Percentiles rank a stretch among this genome's conserved stretches.
Evolutionary conservation across 2,797 vertebrate genomes (phyloP).

Genomic region (Girardinus metallicus): DNA sequence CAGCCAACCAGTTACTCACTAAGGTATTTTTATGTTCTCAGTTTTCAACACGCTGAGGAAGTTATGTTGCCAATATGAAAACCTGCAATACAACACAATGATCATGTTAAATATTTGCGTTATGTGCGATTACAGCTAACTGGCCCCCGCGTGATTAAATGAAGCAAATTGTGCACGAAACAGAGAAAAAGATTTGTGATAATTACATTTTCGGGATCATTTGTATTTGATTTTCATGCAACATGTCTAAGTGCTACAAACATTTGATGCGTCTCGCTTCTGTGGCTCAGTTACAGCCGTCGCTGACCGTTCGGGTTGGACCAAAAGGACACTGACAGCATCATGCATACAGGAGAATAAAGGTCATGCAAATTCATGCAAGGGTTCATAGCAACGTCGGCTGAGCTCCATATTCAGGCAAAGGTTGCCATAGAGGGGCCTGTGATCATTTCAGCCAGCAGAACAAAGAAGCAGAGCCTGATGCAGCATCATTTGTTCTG

Average conservation of each 20-base stretch:
- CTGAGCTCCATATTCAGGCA: slow-evolving; percentile 27
- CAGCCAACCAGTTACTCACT: slow-evolving; percentile 75
- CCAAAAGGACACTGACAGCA: slow-evolving; percentile 5
- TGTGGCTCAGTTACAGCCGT: background rate
- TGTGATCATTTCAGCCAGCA: slow-evolving; percentile 53
- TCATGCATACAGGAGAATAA: slow-evolving; percentile 28
- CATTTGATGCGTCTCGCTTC: background rate
- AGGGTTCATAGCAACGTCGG: slow-evolving; percentile 35
- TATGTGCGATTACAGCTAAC: background rate
- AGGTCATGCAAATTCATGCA: slow-evolving; percentile 52
- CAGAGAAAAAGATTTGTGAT: background rate
- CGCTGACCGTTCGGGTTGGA: background rate
- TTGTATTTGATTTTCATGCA: slow-evolving; percentile 43
- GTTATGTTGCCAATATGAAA: background rate
- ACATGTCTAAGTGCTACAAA: slow-evolving; percentile 9
- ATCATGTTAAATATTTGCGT: background rate
- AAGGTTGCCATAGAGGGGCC: slow-evolving; percentile 70
- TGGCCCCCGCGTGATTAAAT: background rate
- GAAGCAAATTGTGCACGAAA: background rate
- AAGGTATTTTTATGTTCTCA: background rate
- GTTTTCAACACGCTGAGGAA: background rate
- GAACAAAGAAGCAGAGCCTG: slow-evolving; percentile 49
- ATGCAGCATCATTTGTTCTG: slow-evolving; percentile 50
- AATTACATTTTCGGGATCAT: slow-evolving; percentile 8
- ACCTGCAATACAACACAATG: background rate